A percentile compares a stretch with the other conserved stretches of the same genome.
phyloP scores from a whole-genome alignment of 2,113 vertebrate species.

The Gorsachius goisagi region DNA sequence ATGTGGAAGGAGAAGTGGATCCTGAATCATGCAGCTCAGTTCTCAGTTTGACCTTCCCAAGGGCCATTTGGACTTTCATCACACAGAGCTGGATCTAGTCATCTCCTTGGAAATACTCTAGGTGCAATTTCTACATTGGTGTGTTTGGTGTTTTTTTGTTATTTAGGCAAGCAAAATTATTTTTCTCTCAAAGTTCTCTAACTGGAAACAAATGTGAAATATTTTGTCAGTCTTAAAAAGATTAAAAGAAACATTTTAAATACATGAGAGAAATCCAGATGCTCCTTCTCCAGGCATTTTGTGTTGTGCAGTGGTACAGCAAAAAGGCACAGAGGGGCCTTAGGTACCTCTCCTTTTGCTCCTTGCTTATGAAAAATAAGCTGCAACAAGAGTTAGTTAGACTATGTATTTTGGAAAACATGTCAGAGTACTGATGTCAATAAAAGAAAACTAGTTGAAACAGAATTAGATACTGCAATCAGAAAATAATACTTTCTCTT shows the following conservation, averaged over 20 bases:
- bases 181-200: not conserved
- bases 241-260: conserved; percentile 47
- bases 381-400: conserved; percentile 38
- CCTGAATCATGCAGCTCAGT: not conserved
- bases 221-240: not conserved
- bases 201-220: not conserved
- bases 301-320: not conserved
- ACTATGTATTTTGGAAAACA: conserved; percentile 2
- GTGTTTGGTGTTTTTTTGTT: not conserved
- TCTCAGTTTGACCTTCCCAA: not conserved
- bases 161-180: not conserved
- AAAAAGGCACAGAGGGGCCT: not conserved
- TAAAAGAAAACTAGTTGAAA: not conserved
- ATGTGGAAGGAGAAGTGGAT: not conserved
- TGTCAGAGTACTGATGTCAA: not conserved
- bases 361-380: not conserved
- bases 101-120: not conserved
- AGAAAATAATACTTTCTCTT: conserved; percentile 6
- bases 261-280: not conserved
- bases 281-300: not conserved
- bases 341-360: not conserved
- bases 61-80: not conserved
- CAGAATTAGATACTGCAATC: conserved; percentile 16
- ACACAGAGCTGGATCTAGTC: not conserved
- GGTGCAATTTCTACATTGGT: not conserved